Base-by-base conservation (phyloP, 2,888 invertebrate genomes). In the Sialis lutaria region DNA sequence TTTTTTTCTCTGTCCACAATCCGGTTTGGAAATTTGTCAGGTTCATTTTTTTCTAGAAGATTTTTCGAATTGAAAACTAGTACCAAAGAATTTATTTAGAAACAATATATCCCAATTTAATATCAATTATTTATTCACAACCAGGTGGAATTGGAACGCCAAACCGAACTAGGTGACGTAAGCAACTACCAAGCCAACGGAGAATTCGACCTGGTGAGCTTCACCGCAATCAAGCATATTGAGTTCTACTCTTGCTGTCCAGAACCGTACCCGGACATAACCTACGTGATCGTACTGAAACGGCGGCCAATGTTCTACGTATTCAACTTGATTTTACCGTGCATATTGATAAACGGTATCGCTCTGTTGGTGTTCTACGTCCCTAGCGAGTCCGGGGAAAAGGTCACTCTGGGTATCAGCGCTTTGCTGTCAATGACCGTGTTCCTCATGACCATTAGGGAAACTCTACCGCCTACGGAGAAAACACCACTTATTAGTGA, bases 131-230 rank as follows among this genome's bases (percentile, higher is more conserved):
- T 12, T 10, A 8, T 2, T 40, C 4, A 8, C 2, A 8, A 10
- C 10, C 34, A 85, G 84, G 65, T 85, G 58, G 82, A 86, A 58
- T 63, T 88, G 44, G 75, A 78, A 52, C 77, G 82, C 57, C 82
- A 84, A 58, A 81, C 82, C 46, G 81, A 84, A 58, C 77, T 81
- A 57, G 89, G 89, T 0, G 90, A 91, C 64, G 76, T 82, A 45
- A 82, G 82, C 54, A 89, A 89, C 68, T 91, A 90, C 64, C 87
- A 90, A 60, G 81, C 82, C n/a, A 91, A 89, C 62, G 88, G 88
- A 1, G 91, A 91, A 65, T 91, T 90, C 65, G 84, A 87, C 61
- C 67, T 91, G 53, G 74, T 84, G 51, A 79, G 80, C 59, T 85
- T 86, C 60, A 77, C 79, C 1, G 80, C 82, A 1, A 73, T 74